Base-by-base conservation (phyloP, 1,140 invertebrate species). In the Euborellia annulipes region DNA sequence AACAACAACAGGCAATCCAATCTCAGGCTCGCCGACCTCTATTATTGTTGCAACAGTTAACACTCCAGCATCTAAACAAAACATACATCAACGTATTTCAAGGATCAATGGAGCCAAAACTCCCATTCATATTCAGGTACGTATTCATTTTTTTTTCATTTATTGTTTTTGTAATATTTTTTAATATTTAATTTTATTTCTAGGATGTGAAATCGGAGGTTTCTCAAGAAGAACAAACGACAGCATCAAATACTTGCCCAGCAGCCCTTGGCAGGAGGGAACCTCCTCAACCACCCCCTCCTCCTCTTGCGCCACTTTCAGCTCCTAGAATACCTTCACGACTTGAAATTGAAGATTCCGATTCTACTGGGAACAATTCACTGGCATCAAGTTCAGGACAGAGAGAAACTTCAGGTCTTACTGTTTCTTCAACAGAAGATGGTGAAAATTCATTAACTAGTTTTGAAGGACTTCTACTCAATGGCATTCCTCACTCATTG, bases 391-490 rank as follows among this genome's bases (percentile, higher is more conserved):
- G 68, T 44, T 48, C 50, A 50, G 48, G 47, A 13, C 48, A 50
- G 22, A 46, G 46, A 17, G 41, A 49, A 41, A 46, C 42, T 7
- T 48, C 42, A 27, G n/a, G n/a, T n/a, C 4, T 27, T 4, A 11
- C 23, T 22, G 62, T 55, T 51, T 69, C 48, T 53, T 67, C 50
- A 51, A 63, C 62, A 3, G 70, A 71, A 47, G 73, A 76, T 40
- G 65, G 63, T 17, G 74, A 76, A 22, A 76, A 75, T 50, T 74
- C 72, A 0, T 50, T 75, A 3, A 75, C 72, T 9, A 76, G 72
- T 55, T 76, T 77, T 51, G 75, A 78, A 46, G 73, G 75, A 20
- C 66, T 72, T 18, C 50, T 76, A 2, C 54, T 75, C 13, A 77
- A 76, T 50, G 74, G 74, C 30, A 66, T 68, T 9, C 70, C 71